Base-by-base conservation (phyloP, 2,797 vertebrate genomes). In the Lates japonicus region DNA sequence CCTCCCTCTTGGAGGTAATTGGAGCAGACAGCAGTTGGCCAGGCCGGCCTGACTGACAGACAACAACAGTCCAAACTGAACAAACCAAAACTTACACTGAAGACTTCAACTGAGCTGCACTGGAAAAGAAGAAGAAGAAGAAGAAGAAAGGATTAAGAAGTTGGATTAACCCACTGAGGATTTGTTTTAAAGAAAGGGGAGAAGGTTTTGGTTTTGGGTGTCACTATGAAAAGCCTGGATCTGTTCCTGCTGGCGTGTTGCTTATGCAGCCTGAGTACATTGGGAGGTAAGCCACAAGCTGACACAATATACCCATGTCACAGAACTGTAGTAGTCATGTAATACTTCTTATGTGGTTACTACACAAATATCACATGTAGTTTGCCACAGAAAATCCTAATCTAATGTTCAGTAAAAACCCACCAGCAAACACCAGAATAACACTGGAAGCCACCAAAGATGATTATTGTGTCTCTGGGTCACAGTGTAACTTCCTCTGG, bases 211-310 rank as follows among this genome's bases (percentile, higher is more conserved):
- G 60, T 68, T 75, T 67, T 7, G 31, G 25, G 41, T 57, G 70
- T 74, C 67, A 60, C 65, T 55, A 96, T 96, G 95, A 95, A 83
- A 74, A 70, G 74, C 66, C 57, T 79, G 68, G 88, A 88, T 63
- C 67, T 93, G 74, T 5, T 95, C 55, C 74, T 94, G 70, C 20
- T 95, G 68, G 77, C 80, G 2, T 93, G 90, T 76, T 93, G 88
- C 76, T 41, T 95, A 3, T 90, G 69, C 74, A 83, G 88, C 80
- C 80, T 95, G 75, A 83, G 76, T 68, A 67, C 80, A 25, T 2
- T 87, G 48, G 92, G 87, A 93, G 95, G 95, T 96, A 95, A 95
- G 95, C 2, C 22, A 48, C 48, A 35, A 68, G 37, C 29, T 75
- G 19, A 63, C 70, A 72, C 51, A 55, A 51, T 17, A 35, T 35